Percentiles rank a stretch among this genome's conserved stretches.
Conservation (phyloP, 2,113 vertebrate genomes). For the Sander lucioperca region DNA sequence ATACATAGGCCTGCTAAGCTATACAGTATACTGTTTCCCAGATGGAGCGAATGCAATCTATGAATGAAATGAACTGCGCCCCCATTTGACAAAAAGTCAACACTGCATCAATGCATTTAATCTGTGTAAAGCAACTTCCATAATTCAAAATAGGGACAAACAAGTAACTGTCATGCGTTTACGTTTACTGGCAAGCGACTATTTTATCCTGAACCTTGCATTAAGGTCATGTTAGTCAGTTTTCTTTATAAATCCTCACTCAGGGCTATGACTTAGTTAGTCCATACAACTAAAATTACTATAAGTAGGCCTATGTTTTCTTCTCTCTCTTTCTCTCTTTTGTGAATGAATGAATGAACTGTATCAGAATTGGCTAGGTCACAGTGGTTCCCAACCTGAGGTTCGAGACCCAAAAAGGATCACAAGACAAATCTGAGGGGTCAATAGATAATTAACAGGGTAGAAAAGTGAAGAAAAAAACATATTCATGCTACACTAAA, state of each 20-base stretch:
- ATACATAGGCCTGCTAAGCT: not conserved
- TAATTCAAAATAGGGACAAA: constrained; percentile 4
- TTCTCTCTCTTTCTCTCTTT: not conserved
- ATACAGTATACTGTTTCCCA: not conserved
- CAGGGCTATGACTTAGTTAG: too few relatives aligned
- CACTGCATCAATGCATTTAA: constrained; percentile 21
- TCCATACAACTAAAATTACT: too few relatives aligned
- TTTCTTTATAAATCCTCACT: not conserved
- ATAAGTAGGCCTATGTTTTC: too few relatives aligned
- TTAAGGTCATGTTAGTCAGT: not conserved
- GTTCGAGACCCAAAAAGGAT: not conserved
- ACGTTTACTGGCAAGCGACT: not conserved
- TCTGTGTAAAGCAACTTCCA: not conserved
- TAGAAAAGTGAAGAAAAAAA: not conserved
- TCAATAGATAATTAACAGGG: not conserved
- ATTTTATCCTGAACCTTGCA: not conserved
- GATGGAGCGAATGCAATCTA: not conserved
- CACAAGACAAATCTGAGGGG: not conserved
- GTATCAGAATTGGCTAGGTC: not conserved
- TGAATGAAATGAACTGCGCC: constrained; percentile 58
- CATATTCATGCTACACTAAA: not conserved
- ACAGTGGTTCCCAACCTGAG: not conserved
- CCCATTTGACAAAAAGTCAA: constrained; percentile 34
- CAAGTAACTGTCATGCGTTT: not conserved
- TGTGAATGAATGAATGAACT: not conserved